Evolutionary conservation across 1,140 invertebrate genomes (phyloP), one percentile per base, ranked within the genome.

Genomic region (Bombus pyrosoma): DNA sequence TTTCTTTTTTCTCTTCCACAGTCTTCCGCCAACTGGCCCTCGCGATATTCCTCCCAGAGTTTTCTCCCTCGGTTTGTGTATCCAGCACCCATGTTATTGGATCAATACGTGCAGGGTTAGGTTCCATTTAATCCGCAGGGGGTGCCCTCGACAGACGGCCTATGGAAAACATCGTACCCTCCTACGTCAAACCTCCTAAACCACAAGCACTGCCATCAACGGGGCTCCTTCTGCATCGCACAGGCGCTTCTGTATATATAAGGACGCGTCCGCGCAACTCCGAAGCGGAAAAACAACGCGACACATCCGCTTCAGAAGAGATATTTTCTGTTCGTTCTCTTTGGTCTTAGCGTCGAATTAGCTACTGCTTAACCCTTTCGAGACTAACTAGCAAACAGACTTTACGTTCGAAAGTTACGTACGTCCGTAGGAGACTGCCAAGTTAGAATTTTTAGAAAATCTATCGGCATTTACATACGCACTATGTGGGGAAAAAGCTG

Each of bases 81-180:
- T 90, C 83, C 76, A 77, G 91, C 81, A 80, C 84, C 87, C 81
- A 88, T 77, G 90, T 93, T 93, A 92, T 93, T 89, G 89, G 93
- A 93, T 93, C 93, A 92, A 93, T 93, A 93, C 92, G 81, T 87
- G 86, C 87, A 86, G 87, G 88, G 85, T 90, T 92, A 85, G 88
- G 85, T 90, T 92, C 92, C 93, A 93, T 93, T 93, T 93, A 93
- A 93, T 93, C 93, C 86, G 87, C 89, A 71, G 88, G 92, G 90
- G 89, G 87, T 77, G 87, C 91, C 88, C 92, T 92, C 92, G 91
- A 90, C 92, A 92, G 91, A 93, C 93, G 91, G 90, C 89, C 86
- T 89, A 90, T 85, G 86, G 89, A 90, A 90, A 93, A 92, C 88
- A 91, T 82, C 74, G 84, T 90, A 88, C 86, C 86, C 86, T 85